Evolutionary conservation across 2,797 vertebrate species (phyloP).

Genomic region (Eulemur rubriventer): DNA sequence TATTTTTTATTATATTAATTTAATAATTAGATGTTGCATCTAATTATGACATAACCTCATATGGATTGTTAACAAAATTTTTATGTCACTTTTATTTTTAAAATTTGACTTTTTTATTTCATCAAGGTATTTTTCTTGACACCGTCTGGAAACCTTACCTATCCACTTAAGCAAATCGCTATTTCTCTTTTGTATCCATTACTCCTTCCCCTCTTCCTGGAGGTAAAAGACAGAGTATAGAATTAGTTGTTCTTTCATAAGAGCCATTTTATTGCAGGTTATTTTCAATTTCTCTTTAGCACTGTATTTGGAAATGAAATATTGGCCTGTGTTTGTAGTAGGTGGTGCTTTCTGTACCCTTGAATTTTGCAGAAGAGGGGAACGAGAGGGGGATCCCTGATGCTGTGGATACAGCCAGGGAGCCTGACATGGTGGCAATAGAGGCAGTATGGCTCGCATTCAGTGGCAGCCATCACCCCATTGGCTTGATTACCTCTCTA

Average conservation of each 20-base stretch:
- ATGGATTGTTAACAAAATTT: background rate
- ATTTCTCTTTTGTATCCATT: background rate
- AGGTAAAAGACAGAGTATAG: background rate
- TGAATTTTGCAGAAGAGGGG: background rate
- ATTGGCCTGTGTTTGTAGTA: background rate
- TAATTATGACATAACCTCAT: background rate
- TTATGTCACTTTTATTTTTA: background rate
- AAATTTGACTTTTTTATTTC: background rate
- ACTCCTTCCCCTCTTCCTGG: background rate
- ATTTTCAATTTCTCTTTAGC: background rate
- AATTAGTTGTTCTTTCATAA: background rate
- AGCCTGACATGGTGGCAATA: accelerated
- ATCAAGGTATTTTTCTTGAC: background rate
- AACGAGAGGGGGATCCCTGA: background rate
- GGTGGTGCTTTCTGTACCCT: background rate
- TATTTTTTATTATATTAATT: background rate
- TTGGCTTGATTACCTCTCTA: conserved; percentile 46
- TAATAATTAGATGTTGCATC: background rate
- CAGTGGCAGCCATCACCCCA: conserved; percentile 29
- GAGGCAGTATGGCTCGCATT: background rate
- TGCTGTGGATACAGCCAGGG: background rate
- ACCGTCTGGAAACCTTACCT: background rate
- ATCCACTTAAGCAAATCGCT: background rate
- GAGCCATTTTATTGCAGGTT: background rate
- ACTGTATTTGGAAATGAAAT: background rate